Percentiles rank a stretch among this genome's conserved stretches.
These are phyloP conservation scores for Nudaria mundana DNA, from an alignment of 2,888 invertebrate species.

Conservation along the genomic window DNA sequence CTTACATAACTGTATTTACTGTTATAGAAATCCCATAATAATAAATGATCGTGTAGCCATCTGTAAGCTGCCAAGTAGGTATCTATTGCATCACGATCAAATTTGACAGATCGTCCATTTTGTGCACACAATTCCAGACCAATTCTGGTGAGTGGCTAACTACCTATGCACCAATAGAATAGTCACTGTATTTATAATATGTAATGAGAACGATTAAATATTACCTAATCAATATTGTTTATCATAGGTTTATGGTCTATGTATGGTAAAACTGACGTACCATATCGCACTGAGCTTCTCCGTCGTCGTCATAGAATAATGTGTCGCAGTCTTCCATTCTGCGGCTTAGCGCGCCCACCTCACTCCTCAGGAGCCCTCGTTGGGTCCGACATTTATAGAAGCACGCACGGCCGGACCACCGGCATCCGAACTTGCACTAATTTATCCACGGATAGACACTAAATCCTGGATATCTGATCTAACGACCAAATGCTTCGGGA, in stretches of 20 bases:
- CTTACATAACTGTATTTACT: slow-evolving; percentile 14
- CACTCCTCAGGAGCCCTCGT: slow-evolving; percentile 57
- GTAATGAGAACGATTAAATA: too few species aligned
- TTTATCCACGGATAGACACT: slow-evolving; percentile 42
- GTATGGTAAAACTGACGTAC: slow-evolving; percentile 56
- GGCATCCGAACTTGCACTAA: slow-evolving; percentile 69
- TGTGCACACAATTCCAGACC: slow-evolving; percentile 39
- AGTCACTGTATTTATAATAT: too few species aligned
- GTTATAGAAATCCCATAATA: slow-evolving; percentile 19
- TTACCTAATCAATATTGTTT: too few species aligned
- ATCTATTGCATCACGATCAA: slow-evolving; percentile 40
- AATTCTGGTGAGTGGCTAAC: slow-evolving; percentile 33
- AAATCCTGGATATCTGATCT: slow-evolving; percentile 46
- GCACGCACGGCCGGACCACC: slow-evolving; percentile 67
- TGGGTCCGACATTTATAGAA: slow-evolving; percentile 74
- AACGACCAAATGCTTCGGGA: slow-evolving; percentile 57
- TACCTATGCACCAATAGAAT: too few species aligned
- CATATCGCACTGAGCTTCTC: slow-evolving; percentile 77
- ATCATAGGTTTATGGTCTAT: slow-evolving; percentile 36
- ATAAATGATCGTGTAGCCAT: slow-evolving; percentile 27
- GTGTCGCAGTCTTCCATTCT: slow-evolving; percentile 78
- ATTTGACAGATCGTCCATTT: slow-evolving; percentile 45
- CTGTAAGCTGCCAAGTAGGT: too few species aligned
- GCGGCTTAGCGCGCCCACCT: slow-evolving; percentile 52
- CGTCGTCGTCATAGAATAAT: slow-evolving; percentile 79